Evolutionary conservation across 2,113 vertebrate species (phyloP), one percentile per base, ranked within the genome.

Genomic region (Gobius niger): DNA sequence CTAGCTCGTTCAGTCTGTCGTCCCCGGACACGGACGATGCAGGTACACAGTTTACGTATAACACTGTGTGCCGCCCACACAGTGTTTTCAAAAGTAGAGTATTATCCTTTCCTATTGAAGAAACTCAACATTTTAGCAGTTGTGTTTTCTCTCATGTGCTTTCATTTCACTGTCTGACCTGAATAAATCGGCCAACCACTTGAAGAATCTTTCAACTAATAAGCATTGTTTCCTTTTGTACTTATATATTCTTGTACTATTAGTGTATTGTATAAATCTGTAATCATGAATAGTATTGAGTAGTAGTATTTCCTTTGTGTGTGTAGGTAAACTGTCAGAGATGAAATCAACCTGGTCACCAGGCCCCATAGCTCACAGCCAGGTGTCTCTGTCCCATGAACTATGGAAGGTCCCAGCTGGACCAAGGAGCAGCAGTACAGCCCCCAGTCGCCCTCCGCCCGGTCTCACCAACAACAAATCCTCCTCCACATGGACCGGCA

Each of bases 301-400:
- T 18, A 9, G 18, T 7, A 0, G 6, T 16, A 6, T 18, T n/a
- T 65, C 47, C 46, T 73, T 63, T 63, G 16, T 70, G 50, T 56
- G 15, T 71, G 7, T 86, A 99, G 97, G 95, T 89, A 99, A 98
- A 93, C 88, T 98, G 85, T 95, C 96, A 62, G 97, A 99, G 90
- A 97, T 98, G 86, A 98, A 99, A 87, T 97, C 97, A 24, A 96
- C 95, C 2, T 99, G 97, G 97, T 96, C 97, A 74, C 93, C 95
- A 10, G 95, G 95, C 77, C 94, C 97, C 6, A 94, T 95, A 86
- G 94, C 96, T 85, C 96, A 98, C 93, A 94, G 93, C 18, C 96
- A 97, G 93, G 93, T 93, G 72, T 95, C 96, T 64, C 90, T 98
- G 56, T 98, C 97, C 77, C 97, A 98, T 0, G 97, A 99, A 82